These are phyloP conservation scores for Amphimallon solstitiale DNA, from an alignment of 2,888 invertebrate genomes.

Conservation along the genomic window DNA sequence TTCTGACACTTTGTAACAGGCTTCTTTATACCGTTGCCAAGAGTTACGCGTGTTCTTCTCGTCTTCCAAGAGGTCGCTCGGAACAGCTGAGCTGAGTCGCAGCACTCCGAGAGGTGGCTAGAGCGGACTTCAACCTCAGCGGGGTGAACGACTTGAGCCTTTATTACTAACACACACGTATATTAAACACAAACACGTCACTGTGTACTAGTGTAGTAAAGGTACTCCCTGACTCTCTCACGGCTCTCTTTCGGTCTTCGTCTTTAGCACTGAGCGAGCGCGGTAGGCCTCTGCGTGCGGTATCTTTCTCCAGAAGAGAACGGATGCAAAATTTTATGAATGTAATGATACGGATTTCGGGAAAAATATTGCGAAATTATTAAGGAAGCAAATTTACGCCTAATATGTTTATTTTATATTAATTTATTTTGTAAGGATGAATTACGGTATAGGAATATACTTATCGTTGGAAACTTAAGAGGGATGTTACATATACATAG, in stretches of 20 bases:
- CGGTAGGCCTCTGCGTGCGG: background rate
- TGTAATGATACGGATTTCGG: no score
- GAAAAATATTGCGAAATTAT: no score
- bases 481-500: no score
- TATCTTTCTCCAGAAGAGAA: no score
- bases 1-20: constrained; percentile 25
- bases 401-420: no score
- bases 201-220: constrained; percentile 19
- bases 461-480: no score
- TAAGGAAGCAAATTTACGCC: no score
- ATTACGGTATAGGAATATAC: no score
- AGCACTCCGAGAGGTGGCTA: constrained; percentile 46
- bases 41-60: constrained; percentile 42
- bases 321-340: no score
- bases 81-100: constrained; percentile 46
- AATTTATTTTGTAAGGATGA: no score
- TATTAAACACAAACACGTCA: constrained; percentile 30
- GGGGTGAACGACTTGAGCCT: constrained; percentile 56
- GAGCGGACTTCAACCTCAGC: constrained; percentile 57
- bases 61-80: no score
- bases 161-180: constrained; percentile 27
- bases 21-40: constrained; percentile 47
- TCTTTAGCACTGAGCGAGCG: constrained; percentile 30
- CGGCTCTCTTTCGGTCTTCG: constrained; percentile 33
- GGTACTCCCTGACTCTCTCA: constrained; percentile 14